Evolutionary conservation across 2,797 vertebrate species (phyloP), one percentile per base, ranked within the genome.

Genomic region (Glyptemys insculpta): DNA sequence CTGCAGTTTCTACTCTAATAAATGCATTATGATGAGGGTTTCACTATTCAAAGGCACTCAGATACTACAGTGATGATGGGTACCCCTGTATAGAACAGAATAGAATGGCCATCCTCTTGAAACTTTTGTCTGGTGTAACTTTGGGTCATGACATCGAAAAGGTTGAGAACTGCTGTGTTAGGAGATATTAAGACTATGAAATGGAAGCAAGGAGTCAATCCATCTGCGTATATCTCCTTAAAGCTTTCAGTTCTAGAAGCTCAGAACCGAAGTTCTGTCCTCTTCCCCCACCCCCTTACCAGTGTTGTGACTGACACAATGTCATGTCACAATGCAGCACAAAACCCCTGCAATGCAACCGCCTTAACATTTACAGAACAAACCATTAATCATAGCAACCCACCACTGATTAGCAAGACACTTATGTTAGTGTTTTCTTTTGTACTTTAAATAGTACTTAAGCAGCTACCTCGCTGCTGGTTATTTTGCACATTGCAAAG

Each of bases 1-100:
- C 85, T 93, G 87, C 92, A 9, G 59, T 85, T 96, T 97, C 93
- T 95, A 94, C 91, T 62, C 94, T 96, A 97, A 97, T 97, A 97
- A 97, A 97, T 54, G 94, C 82, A 82, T 91, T 95, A 92, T 57
- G 82, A 94, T 31, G 12, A 62, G 59, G 14, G 31, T 62, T 62
- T 62, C 2, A 12, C 65, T 37, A 68, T 37, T 37, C 8, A 4
- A 68, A 68, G n/a, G 4, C 18, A 68, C 65, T 68, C n/a, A 37
- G 65, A 21, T 18, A 37, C 65, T 19, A n/a, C 34, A 21, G n/a
- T 8, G n/a, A 37, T n/a, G 65, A 68, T n/a, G 18, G 18, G 14
- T 8, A 21, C 56, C 29, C 56, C 16, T n/a, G 65, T 37, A 37
- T 37, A 68, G n/a, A 21, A 37, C 5, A 21, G 18, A 11, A 21